These are phyloP conservation scores for Chloroclystis v-ata DNA, from an alignment of 2,888 invertebrate species.

Conservation along the genomic window DNA sequence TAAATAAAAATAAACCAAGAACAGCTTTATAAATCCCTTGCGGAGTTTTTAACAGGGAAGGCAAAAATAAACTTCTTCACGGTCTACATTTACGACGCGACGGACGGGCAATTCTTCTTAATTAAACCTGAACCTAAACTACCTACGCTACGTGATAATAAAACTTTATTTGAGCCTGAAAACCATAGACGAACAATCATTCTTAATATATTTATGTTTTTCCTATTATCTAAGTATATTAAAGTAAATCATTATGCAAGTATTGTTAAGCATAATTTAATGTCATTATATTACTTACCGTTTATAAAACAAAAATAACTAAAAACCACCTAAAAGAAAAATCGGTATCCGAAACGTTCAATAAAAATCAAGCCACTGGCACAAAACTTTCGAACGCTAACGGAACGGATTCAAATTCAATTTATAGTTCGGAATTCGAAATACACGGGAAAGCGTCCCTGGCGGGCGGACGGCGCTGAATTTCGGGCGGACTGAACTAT, in stretches of 20 bases:
- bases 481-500: slow-evolving; percentile 59
- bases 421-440: slow-evolving; percentile 54
- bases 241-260: too few species aligned
- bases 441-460: slow-evolving; percentile 52
- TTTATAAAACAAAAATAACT: slow-evolving; percentile 20
- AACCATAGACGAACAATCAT: too few species aligned
- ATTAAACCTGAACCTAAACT: background rate
- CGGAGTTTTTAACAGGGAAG: slow-evolving; percentile 12
- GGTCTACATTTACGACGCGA: slow-evolving; percentile 34
- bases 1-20: background rate
- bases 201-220: too few species aligned
- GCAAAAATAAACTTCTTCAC: slow-evolving; percentile 35
- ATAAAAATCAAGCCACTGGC: slow-evolving; percentile 23
- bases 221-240: too few species aligned
- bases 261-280: background rate
- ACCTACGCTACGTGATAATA: too few species aligned
- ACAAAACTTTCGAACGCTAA: slow-evolving; percentile 41
- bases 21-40: slow-evolving; percentile 6
- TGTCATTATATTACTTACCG: slow-evolving; percentile 27
- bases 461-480: slow-evolving; percentile 57
- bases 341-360: slow-evolving; percentile 12
- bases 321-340: slow-evolving; percentile 23
- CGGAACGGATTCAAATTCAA: slow-evolving; percentile 47
- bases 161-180: too few species aligned
- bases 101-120: slow-evolving; percentile 37